These are phyloP conservation scores for Micrasema longulum DNA, from an alignment of 1,140 invertebrate genomes.

Conservation along the genomic window DNA sequence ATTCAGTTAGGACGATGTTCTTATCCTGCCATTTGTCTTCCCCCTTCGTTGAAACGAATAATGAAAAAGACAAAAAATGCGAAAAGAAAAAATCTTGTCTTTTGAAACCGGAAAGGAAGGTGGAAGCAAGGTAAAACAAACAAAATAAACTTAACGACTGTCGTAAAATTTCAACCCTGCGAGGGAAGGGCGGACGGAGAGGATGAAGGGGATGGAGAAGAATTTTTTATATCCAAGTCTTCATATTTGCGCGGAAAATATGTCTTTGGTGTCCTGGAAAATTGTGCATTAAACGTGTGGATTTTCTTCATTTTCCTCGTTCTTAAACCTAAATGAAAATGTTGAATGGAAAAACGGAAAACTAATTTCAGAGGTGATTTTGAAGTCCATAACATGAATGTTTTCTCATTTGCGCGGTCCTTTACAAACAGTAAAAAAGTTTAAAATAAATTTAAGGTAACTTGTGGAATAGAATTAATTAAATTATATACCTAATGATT, in stretches of 20 bases:
- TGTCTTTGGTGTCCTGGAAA: slow-evolving; percentile 28
- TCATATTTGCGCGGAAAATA: slow-evolving; percentile 31
- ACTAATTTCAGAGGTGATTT: too few relatives aligned
- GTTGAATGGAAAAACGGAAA: too few relatives aligned
- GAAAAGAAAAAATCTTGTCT: slow-evolving; percentile 20
- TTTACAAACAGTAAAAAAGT: too few relatives aligned
- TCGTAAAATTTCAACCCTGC: slow-evolving; percentile 33
- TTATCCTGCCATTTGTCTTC: slow-evolving; percentile 30
- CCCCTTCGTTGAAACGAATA: slow-evolving; percentile 24
- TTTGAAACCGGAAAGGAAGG: slow-evolving; percentile 26
- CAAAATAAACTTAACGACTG: slow-evolving; percentile 36
- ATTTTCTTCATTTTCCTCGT: neutral
- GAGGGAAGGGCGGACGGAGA: neutral
- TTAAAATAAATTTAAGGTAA: too few relatives aligned
- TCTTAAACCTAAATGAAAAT: too few relatives aligned
- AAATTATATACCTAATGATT: too few relatives aligned
- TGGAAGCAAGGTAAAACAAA: slow-evolving; percentile 29
- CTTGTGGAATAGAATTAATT: too few relatives aligned
- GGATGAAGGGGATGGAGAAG: slow-evolving; percentile 2
- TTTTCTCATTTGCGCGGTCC: too few relatives aligned
- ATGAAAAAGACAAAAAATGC: slow-evolving; percentile 32
- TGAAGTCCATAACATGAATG: too few relatives aligned
- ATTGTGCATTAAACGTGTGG: slow-evolving; percentile 22
- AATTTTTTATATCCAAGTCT: slow-evolving; percentile 26
- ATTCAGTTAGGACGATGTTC: slow-evolving; percentile 15